Evolutionary conservation across 2,797 vertebrate genomes (phyloP), one percentile per base, ranked within the genome.

Genomic region (Spinus pinus): DNA sequence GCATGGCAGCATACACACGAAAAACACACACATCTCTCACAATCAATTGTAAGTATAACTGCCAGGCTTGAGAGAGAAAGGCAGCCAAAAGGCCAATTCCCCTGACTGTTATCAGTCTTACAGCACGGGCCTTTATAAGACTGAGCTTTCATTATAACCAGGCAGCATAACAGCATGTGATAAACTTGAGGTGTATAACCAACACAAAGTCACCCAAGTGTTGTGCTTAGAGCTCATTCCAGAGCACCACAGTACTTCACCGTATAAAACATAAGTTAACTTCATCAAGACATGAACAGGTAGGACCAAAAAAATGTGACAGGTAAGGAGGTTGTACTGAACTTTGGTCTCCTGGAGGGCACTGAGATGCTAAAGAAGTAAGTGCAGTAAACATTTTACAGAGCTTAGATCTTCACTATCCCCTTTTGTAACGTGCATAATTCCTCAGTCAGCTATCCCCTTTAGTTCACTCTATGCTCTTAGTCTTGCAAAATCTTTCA

Each of bases 261-360:
- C 64, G 12, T 89, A 39, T 56, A 82, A 85, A 94, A 85, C 42
- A 22, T 64, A 93, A 93, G 44, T 94, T 93, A 93, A 74, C 53
- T 93, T 92, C 24, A 73, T 81, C 42, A 85, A 77, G 71, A 86
- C 60, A n/a, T 28, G 21, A 79, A 88, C 19, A 66, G 14, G 2
- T 75, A 47, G 86, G 54, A 88, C 81, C 65, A 86, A 85, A 78
- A 46, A 33, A 72, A 54, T 8, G 27, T 51, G 73, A 81, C 33
- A 77, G 71, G 47, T 93, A 69, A 83, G 84, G 77, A 91, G 47
- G 65, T 81, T 66, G 25, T 71, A 56, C 41, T 81, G 42, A 89
- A 82, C 95, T 96, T 97, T 96, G 93, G 93, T 94, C 81, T 95
- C 72, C 75, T 71, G 91, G 81, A 94, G 84, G 56, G 67, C 61